These are phyloP conservation scores for Trichoplusia ni DNA, from an alignment of 1,140 invertebrate species.

Conservation along the genomic window DNA sequence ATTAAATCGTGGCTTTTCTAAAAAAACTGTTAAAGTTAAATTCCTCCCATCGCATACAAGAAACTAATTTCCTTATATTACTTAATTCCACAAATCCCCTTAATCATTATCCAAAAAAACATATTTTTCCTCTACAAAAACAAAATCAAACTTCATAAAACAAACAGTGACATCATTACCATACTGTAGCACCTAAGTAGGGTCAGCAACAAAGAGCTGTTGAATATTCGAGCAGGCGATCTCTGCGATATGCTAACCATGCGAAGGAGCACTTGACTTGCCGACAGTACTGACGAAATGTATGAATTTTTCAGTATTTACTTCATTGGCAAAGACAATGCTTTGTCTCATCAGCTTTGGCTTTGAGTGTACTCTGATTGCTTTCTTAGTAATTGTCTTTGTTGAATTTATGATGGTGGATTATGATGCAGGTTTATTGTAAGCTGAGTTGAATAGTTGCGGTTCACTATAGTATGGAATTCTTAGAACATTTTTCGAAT, in stretches of 20 bases:
- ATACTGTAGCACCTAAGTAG: constrained; percentile 52
- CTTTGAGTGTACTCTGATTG: background rate
- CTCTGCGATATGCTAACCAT: constrained; percentile 50
- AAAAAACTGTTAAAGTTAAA: too few relatives aligned
- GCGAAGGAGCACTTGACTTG: constrained; percentile 35
- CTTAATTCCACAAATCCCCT: too few relatives aligned
- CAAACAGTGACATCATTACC: constrained; percentile 47
- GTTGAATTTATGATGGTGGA: background rate
- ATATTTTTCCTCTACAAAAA: background rate
- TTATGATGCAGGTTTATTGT: too few relatives aligned
- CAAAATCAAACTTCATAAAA: constrained; percentile 37
- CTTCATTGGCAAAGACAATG: background rate
- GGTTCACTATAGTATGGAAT: too few relatives aligned
- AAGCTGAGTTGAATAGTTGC: too few relatives aligned
- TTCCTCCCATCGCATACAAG: too few relatives aligned
- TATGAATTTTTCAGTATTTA: constrained; percentile 35
- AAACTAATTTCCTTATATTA: too few relatives aligned
- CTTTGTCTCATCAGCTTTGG: constrained; percentile 7
- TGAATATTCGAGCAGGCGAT: constrained; percentile 59
- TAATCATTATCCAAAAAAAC: background rate
- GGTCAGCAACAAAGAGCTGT: constrained; percentile 62
- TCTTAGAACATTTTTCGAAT: too few relatives aligned
- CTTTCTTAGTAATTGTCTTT: background rate
- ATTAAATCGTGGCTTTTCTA: too few relatives aligned
- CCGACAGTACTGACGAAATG: constrained; percentile 16